Conservation (phyloP, 2,113 vertebrate genomes). For the Crotalus tigris region DNA sequence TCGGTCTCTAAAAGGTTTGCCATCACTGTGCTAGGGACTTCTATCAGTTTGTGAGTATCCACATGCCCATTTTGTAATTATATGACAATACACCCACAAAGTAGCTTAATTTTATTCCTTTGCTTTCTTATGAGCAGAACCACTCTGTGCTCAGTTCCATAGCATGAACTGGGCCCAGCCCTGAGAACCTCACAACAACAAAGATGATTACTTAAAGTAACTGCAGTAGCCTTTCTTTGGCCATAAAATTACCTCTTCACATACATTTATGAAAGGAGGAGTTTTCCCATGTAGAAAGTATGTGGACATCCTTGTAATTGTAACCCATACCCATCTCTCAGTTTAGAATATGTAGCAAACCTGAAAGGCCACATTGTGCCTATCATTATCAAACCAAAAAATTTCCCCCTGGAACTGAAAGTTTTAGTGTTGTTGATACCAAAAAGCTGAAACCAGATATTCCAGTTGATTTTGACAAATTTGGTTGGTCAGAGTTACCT, state of each 20-base stretch:
- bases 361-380: background rate
- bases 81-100: background rate
- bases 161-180: background rate
- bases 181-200: background rate
- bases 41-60: background rate
- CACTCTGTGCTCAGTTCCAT: background rate
- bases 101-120: background rate
- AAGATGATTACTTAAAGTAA: background rate
- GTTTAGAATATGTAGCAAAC: background rate
- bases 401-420: background rate
- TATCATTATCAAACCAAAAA: background rate
- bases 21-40: background rate
- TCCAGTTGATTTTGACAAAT: background rate
- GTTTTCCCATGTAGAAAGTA: background rate
- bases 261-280: background rate
- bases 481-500: background rate
- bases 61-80: background rate
- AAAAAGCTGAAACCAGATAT: background rate
- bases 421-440: background rate
- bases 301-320: background rate
- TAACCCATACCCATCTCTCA: background rate
- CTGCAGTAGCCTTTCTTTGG: background rate
- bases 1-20: no score
- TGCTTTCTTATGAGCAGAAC: background rate
- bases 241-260: no score